Evolutionary conservation across 2,113 vertebrate species (phyloP).

Genomic region (Myodes glareolus): DNA sequence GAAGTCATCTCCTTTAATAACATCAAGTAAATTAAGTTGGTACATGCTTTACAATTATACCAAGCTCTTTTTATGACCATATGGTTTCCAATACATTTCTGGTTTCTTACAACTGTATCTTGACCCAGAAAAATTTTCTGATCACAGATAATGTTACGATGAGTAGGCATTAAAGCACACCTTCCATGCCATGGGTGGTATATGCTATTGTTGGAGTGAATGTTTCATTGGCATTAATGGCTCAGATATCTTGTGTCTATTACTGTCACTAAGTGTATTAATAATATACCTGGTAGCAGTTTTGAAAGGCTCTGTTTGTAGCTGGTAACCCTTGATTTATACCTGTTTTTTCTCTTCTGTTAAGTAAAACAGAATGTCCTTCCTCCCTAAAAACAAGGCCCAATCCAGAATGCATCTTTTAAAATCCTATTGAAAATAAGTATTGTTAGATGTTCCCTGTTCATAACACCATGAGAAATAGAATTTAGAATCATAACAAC

Average conservation of each 20-base stretch:
- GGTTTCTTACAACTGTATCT: slow-evolving; percentile 57
- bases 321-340: neutral
- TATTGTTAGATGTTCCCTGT: neutral
- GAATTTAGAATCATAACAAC: neutral
- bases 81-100: slow-evolving; percentile 14
- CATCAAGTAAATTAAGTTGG: slow-evolving; percentile 23
- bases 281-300: neutral
- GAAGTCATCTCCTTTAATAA: neutral
- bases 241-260: slow-evolving; percentile 58
- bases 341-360: neutral
- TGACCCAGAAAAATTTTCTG: slow-evolving; percentile 68
- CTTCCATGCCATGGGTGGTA: slow-evolving; percentile 7
- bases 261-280: slow-evolving; percentile 57
- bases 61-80: slow-evolving; percentile 19
- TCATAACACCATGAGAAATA: neutral
- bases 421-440: neutral
- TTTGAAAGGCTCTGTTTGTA: slow-evolving; percentile 34
- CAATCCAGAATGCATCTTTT: neutral
- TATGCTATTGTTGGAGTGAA: slow-evolving; percentile 57
- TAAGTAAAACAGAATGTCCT: slow-evolving; percentile 45
- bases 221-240: slow-evolving; percentile 43
- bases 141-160: slow-evolving; percentile 45
- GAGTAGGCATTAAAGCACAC: slow-evolving; percentile 6
- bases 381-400: neutral
- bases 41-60: neutral